These are phyloP conservation scores for Rhamphomyia laevipes DNA, from an alignment of 2,888 invertebrate genomes.

Conservation along the genomic window DNA sequence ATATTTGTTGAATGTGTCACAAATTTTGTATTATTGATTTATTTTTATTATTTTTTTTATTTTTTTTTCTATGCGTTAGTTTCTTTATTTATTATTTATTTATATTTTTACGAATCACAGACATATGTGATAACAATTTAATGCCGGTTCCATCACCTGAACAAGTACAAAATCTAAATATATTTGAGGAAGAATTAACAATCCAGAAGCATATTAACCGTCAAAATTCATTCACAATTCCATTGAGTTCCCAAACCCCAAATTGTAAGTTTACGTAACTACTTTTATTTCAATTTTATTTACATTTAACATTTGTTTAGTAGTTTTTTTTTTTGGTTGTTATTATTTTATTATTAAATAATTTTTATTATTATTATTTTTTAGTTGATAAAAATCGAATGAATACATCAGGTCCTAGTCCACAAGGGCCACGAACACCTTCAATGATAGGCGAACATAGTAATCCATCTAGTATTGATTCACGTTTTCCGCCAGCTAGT, in stretches of 20 bases:
- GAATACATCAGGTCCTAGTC: constrained; percentile 37
- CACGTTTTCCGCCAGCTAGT: constrained; percentile 28
- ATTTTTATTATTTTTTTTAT: background rate
- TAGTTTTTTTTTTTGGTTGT: constrained; percentile 1
- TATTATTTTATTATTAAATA: background rate
- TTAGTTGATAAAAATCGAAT: constrained; percentile 34
- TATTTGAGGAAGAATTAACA: constrained; percentile 91
- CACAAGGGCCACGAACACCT: constrained; percentile 29
- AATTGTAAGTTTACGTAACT: background rate
- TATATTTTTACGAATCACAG: background rate
- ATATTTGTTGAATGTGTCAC: background rate
- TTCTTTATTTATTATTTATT: constrained; percentile 1
- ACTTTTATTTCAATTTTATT: background rate
- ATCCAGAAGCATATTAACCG: constrained; percentile 88
- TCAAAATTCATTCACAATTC: constrained; percentile 20
- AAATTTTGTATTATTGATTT: too few species aligned
- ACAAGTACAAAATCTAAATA: constrained; percentile 90
- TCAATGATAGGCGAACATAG: constrained; percentile 23
- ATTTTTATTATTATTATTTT: background rate
- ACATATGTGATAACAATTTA: constrained; percentile 43
- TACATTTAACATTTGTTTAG: too few species aligned
- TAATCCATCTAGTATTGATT: constrained; percentile 22
- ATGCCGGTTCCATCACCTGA: constrained; percentile 95
- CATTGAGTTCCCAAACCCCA: constrained; percentile 38
- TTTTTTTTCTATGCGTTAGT: background rate